Percentiles rank a stretch among this genome's conserved stretches.
These are phyloP conservation scores for Platycnemis pennipes DNA, from an alignment of 2,888 invertebrate genomes.

Conservation along the genomic window DNA sequence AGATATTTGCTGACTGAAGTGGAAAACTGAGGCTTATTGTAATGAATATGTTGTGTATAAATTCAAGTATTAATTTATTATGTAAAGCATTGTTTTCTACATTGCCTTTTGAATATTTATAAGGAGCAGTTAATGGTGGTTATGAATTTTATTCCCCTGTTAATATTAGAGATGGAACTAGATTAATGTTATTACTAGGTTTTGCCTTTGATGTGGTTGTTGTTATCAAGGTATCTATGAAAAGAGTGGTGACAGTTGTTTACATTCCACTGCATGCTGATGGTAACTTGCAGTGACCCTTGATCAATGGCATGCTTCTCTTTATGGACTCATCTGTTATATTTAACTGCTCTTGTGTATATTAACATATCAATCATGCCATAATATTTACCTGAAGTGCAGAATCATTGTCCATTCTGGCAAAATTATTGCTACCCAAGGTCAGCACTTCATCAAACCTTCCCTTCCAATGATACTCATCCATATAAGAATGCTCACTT, in stretches of 20 bases:
- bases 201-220: constrained; percentile 50
- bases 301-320: constrained; percentile 43
- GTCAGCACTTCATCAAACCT: constrained; percentile 36
- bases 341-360: background rate
- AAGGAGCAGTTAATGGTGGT: background rate
- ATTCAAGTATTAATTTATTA: constrained; percentile 41
- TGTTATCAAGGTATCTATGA: constrained; percentile 41
- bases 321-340: constrained; percentile 10
- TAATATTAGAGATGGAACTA: constrained; percentile 12
- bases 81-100: constrained; percentile 12
- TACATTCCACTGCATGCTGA: constrained; percentile 45
- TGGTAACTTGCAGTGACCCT: constrained; percentile 31
- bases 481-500: constrained; percentile 59
- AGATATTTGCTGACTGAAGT: background rate
- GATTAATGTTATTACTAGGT: constrained; percentile 18
- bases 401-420: background rate
- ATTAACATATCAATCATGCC: constrained; percentile 49
- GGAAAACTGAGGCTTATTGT: background rate
- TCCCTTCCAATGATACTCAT: constrained; percentile 65
- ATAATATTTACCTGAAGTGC: constrained; percentile 41
- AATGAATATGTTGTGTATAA: background rate
- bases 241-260: constrained; percentile 30
- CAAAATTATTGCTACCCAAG: constrained; percentile 11
- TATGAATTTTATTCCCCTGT: constrained; percentile 25
- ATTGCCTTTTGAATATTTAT: constrained; percentile 24